Evolutionary conservation across 2,797 vertebrate species (phyloP), one percentile per base, ranked within the genome.

Genomic region (Eulemur coronatus): DNA sequence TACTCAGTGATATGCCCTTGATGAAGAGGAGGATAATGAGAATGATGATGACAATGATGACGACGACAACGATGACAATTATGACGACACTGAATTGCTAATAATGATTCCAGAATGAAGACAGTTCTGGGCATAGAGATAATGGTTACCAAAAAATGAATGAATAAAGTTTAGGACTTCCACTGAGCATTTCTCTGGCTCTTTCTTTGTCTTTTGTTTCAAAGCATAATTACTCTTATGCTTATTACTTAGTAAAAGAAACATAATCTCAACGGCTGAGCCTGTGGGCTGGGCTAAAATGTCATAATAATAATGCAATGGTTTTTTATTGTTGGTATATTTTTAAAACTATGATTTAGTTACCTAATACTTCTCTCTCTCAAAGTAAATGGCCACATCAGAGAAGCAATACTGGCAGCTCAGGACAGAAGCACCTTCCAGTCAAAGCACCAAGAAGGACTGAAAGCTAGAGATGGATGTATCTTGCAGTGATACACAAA

Each of bases 41-140:
- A 75, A 92, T 89, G 84, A 57, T 61, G 67, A 88, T 65, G 72
- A 55, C 17, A 63, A 73, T 13, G n/a, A 89, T 3, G 80, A 59
- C 24, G 80, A 59, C 20, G 46, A 89, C 59, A 63, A 81, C 59
- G 91, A 94, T 43, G 79, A 55, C 10, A 48, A 61, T 61, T 85
- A 85, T 82, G 96, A 81, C 4, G n/a, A 69, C 61, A 84, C 84
- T 84, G 87, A 89, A 84, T 84, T 94, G 70, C 88, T 80, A 86
- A 73, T 96, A 73, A 75, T 63, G 91, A 93, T 78, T 95, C 67
- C 43, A 78, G n/a, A 70, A 50, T 65, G 52, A 46, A 93, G 79
- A 55, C 15, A 43, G 80, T 48, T 65, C 84, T 76, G 70, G 86
- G 86, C 75, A 57, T 1, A 84, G 55, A 88, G n/a, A 79, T 33